Evolutionary conservation across 2,797 vertebrate species (phyloP).

Genomic region (Buceros bicornis): DNA sequence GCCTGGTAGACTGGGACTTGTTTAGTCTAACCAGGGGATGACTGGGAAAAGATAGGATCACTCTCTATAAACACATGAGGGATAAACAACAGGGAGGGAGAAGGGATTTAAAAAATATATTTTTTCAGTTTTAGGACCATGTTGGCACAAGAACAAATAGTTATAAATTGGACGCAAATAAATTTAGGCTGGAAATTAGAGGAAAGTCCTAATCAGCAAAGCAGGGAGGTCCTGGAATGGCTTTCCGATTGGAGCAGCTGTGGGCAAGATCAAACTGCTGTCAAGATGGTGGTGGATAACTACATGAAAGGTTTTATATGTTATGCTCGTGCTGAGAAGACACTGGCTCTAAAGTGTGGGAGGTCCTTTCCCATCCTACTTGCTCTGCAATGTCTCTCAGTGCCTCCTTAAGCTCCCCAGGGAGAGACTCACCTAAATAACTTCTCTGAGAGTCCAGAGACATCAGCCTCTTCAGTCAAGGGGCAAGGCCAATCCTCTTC

Average conservation of each 20-base stretch:
- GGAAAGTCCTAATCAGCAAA: constrained; percentile 13
- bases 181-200: constrained; percentile 20
- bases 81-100: not conserved
- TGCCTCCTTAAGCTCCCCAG: not conserved
- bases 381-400: not conserved
- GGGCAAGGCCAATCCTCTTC: not conserved
- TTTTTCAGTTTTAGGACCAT: not conserved
- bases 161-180: not conserved
- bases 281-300: constrained; percentile 10
- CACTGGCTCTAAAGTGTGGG: not conserved
- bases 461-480: not conserved
- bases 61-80: not conserved
- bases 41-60: not conserved
- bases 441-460: not conserved
- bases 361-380: not conserved
- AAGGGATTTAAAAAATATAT: not conserved
- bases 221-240: constrained; percentile 14
- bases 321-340: not conserved
- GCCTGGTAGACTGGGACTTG: not conserved
- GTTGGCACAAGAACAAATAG: constrained; percentile 24
- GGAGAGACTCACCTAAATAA: not conserved
- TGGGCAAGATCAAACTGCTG: not conserved
- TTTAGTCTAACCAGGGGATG: not conserved
- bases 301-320: not conserved
- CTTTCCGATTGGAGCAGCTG: not conserved